Conservation (phyloP, 2,888 invertebrate genomes). For the Ichneumoninae sp. region DNA sequence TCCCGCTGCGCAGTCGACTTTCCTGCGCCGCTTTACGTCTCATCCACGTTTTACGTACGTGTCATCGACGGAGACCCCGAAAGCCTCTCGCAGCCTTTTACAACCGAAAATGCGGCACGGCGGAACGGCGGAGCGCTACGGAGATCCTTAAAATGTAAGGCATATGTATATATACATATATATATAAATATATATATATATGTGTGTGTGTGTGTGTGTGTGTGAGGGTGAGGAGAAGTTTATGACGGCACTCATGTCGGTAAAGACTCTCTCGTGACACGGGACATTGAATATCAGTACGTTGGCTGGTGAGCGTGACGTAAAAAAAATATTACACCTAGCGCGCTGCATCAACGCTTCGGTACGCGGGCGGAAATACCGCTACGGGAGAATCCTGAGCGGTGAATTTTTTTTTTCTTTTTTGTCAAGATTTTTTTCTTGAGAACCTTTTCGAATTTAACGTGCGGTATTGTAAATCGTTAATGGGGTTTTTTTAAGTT, state of each 20-base stretch:
- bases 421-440: too few relatives aligned
- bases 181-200: too few relatives aligned
- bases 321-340: not conserved
- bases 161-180: too few relatives aligned
- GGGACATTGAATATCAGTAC: not conserved
- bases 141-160: not conserved
- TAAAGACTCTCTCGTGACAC: constrained; percentile 8
- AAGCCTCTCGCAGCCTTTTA: not conserved
- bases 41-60: constrained; percentile 15
- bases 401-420: too few relatives aligned
- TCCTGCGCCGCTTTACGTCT: not conserved
- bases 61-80: constrained; percentile 7
- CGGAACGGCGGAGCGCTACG: not conserved
- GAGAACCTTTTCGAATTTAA: too few relatives aligned
- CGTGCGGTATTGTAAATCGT: too few relatives aligned
- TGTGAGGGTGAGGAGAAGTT: not conserved
- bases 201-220: too few relatives aligned
- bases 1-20: not conserved
- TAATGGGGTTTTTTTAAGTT: too few relatives aligned
- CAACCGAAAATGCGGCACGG: not conserved
- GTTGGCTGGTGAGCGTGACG: not conserved
- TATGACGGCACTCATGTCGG: constrained; percentile 32
- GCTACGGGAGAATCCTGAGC: too few relatives aligned
- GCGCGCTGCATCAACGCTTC: not conserved
- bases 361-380: not conserved